Conservation (phyloP, 23 tunicate species). For the Ciona savignyi region DNA sequence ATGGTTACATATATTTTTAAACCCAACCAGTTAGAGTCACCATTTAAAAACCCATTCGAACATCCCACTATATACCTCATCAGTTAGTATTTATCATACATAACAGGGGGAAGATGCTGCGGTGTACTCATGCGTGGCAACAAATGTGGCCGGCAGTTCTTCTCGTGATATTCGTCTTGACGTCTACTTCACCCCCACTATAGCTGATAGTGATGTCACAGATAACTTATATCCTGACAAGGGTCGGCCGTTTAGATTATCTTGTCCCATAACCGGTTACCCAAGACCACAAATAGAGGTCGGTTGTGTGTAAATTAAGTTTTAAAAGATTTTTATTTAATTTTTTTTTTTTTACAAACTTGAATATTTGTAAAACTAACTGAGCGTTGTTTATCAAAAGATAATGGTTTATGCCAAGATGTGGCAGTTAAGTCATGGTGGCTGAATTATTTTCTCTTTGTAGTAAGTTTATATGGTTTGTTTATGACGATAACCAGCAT, state of each 20-base stretch:
- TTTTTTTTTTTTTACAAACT: not conserved
- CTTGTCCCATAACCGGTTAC: conserved; percentile 64
- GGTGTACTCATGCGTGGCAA: conserved; percentile 79
- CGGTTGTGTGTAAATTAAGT: no score
- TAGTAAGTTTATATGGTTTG: no score
- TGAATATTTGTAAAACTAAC: not conserved
- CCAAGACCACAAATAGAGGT: conserved; percentile 86
- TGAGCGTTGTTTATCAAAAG: not conserved
- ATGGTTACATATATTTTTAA: not conserved
- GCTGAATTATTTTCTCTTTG: not conserved
- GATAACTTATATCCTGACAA: conserved; percentile 42
- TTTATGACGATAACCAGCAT: no score
- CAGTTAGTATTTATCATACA: not conserved
- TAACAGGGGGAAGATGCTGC: conserved; percentile 83
- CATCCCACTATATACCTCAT: not conserved
- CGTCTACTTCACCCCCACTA: conserved; percentile 64
- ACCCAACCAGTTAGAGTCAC: not conserved
- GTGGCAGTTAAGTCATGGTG: not conserved
- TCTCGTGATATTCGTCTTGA: conserved; percentile 58
- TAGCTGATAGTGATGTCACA: conserved; percentile 40
- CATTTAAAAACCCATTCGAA: not conserved
- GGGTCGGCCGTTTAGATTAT: conserved; percentile 50
- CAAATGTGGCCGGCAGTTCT: conserved; percentile 71
- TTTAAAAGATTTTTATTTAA: no score
- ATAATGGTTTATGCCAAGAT: no score